phyloP scores from a whole-genome alignment of 2,888 invertebrate genomes.

The Mythimna vitellina region DNA sequence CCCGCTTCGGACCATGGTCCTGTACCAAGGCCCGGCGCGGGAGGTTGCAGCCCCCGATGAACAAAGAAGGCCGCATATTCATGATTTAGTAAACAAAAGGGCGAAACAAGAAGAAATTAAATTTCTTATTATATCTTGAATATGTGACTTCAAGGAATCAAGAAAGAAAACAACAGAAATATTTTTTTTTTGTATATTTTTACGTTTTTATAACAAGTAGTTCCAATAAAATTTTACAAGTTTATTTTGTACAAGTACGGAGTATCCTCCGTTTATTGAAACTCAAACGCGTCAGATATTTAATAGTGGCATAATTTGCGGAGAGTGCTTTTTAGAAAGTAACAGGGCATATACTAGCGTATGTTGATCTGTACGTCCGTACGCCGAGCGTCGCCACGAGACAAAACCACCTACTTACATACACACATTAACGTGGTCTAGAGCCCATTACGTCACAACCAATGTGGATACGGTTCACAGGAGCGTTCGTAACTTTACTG shows the following conservation, averaged over 20 bases:
- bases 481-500: conserved; percentile 34
- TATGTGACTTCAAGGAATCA: background rate
- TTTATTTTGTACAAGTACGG: conserved; percentile 88
- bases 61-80: background rate
- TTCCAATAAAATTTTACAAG: conserved; percentile 90
- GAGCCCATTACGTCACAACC: conserved; percentile 68
- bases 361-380: conserved; percentile 80
- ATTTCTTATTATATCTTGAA: no score
- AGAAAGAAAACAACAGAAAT: conserved; percentile 65
- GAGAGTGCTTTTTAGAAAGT: conserved; percentile 69
- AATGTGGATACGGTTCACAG: conserved; percentile 27
- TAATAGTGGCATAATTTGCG: conserved; percentile 74
- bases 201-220: conserved; percentile 89
- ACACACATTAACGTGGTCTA: conserved; percentile 55
- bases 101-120: background rate
- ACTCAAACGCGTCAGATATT: conserved; percentile 81
- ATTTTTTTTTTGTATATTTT: conserved; percentile 75
- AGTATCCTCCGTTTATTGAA: conserved; percentile 81
- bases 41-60: no score
- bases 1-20: no score
- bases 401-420: conserved; percentile 59
- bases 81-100: background rate
- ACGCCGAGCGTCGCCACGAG: conserved; percentile 78
- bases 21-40: no score
- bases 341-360: conserved; percentile 67